Base-by-base conservation (phyloP, 92 coral and sea anemone species). In the Umimayanthus kanabou region DNA sequence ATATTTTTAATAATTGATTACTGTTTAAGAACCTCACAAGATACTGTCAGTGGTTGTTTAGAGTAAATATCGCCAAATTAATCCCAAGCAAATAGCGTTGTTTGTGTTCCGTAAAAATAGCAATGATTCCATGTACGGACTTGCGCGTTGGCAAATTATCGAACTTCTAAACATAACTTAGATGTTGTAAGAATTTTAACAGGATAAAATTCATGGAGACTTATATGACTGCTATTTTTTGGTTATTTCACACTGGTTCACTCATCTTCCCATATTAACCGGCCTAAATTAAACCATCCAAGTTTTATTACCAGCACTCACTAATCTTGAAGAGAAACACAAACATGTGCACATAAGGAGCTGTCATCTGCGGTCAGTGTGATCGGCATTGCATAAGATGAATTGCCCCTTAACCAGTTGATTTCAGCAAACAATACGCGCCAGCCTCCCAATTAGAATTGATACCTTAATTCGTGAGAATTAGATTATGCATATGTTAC, bases 401-500 rank as follows among this genome's bases (percentile, higher is more conserved):
- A 89, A 92, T 89, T 67, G 58, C 92, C 80, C 90, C 87, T 89
- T 88, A 80, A 88, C 45, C 70, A 83, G 87, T 80, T 88, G 93
- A 73, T 85, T 78, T 64, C 65, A 74, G 75, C 88, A 92, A 92
- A 92, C 88, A 92, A 89, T 73, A 89, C 90, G 78, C 87, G 89
- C 92, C 92, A 73, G 94, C 65, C 84, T 9, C 79, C 79, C 89
- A 91, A 91, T 91, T 91, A 91, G 89, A 88, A 84, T 85, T 84
- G 70, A 80, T 89, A 83, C 80, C 88, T 82, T 80, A 81, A 76
- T 76, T 76, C 81, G 58, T 65, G 79, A 77, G 79, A 79, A 66
- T 85, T 85, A 55, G 92, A 92, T 80, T 89, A 85, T 69, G 76
- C 87, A 70, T 43, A 83, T 40, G 78, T 20, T 72, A 70, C 87